These are phyloP conservation scores for Sibirionetta formosa DNA, from an alignment of 2,797 vertebrate genomes.

Conservation along the genomic window DNA sequence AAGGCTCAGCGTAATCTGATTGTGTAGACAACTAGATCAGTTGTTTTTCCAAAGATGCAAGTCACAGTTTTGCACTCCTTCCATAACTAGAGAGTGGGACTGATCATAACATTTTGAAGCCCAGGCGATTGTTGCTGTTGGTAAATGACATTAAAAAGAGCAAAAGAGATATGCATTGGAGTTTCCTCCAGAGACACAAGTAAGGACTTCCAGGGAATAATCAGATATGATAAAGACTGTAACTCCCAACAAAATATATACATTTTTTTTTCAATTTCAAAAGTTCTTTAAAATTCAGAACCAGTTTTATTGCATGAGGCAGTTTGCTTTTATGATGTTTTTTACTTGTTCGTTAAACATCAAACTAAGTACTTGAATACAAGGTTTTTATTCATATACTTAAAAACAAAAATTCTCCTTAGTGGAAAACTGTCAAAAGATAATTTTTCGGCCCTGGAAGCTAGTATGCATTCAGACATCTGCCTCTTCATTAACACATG, in stretches of 20 bases:
- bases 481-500: not conserved
- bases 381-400: not conserved
- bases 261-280: not conserved
- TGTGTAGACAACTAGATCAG: not conserved
- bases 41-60: not conserved
- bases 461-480: not conserved
- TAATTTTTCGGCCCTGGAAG: not conserved
- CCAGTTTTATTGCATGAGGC: not conserved
- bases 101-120: not conserved
- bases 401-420: conserved; percentile 13
- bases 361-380: not conserved
- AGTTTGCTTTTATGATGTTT: not conserved
- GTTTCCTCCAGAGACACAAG: not conserved
- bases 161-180: not conserved
- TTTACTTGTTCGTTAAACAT: not conserved
- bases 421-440: not conserved
- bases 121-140: not conserved
- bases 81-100: not conserved
- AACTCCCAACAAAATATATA: not conserved
- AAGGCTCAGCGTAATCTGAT: not conserved
- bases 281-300: not conserved
- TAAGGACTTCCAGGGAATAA: not conserved
- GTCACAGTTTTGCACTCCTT: not conserved
- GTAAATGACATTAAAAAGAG: not conserved
- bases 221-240: not conserved